A percentile compares a stretch with the other conserved stretches of the same genome.
Conservation (phyloP, 2,888 invertebrate species). For the Prenolepis imparis region DNA sequence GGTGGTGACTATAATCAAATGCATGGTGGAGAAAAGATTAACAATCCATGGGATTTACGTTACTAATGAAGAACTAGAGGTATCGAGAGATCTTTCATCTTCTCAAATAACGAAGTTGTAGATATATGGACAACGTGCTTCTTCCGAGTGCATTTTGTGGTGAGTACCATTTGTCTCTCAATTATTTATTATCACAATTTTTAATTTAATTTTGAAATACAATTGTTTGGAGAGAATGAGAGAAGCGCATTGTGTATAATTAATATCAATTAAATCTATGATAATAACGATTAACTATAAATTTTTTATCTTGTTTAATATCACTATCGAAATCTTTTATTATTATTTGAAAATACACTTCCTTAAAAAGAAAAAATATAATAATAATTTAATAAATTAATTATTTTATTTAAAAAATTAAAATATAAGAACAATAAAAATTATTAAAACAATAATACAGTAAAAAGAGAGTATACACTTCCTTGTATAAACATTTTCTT, state of each 20-base stretch:
- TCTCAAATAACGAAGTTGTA: not conserved
- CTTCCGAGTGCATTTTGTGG: conserved; percentile 34
- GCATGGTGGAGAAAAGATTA: not conserved
- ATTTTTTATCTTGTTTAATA: not conserved
- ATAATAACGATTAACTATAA: not conserved
- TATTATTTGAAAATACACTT: not conserved
- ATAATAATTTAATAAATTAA: not conserved
- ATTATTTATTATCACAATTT: not conserved
- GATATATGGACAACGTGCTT: not conserved
- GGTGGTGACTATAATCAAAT: conserved; percentile 8
- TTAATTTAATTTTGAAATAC: not conserved
- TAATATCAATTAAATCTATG: conserved; percentile 11
- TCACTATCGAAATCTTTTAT: not conserved
- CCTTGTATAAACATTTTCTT: not conserved
- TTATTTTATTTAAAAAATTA: not conserved
- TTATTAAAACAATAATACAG: not conserved
- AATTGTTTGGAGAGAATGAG: not conserved
- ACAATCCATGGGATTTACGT: not conserved
- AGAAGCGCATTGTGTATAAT: not conserved
- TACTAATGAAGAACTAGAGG: conserved; percentile 8
- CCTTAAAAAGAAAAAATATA: not conserved
- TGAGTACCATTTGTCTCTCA: conserved; percentile 15
- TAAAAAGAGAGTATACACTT: not conserved
- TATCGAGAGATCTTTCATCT: conserved; percentile 5
- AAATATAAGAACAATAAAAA: not conserved